Evolutionary conservation across 2,888 invertebrate species (phyloP).

Genomic region (Cotesia congregata): DNA sequence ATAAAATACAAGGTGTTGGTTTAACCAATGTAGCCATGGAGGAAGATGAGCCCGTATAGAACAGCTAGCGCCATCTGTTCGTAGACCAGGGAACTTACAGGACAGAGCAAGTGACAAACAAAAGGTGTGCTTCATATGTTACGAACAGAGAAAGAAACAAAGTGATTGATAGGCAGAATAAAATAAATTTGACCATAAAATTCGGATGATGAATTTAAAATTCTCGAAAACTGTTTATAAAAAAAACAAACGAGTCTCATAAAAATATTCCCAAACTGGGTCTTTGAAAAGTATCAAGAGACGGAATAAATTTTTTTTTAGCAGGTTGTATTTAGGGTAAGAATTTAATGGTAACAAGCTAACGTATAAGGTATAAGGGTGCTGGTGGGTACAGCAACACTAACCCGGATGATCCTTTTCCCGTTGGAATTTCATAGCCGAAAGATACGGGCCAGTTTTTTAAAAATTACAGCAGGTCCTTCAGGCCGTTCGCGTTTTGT

Average conservation of each 20-base stretch:
- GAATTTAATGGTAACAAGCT: background rate
- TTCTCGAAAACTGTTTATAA: too few species aligned
- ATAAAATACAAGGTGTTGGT: too few species aligned
- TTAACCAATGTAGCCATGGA: too few species aligned
- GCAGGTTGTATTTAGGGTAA: conserved; percentile 11
- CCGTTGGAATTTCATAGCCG: conserved; percentile 29
- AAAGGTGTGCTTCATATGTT: too few species aligned
- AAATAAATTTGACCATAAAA: too few species aligned
- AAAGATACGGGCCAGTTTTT: conserved; percentile 44
- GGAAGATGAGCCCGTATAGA: too few species aligned
- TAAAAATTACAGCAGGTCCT: conserved; percentile 63
- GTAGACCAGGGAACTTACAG: too few species aligned
- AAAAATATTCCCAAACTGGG: background rate
- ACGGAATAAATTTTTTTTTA: conserved; percentile 13
- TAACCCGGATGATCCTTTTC: conserved; percentile 29
- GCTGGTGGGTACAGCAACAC: background rate
- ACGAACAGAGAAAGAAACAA: too few species aligned
- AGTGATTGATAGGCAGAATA: too few species aligned
- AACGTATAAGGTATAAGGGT: background rate
- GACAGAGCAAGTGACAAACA: too few species aligned
- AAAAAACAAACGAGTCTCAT: background rate
- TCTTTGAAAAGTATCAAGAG: conserved; percentile 25
- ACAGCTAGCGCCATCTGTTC: too few species aligned
- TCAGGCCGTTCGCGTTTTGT: conserved; percentile 14
- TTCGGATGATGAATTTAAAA: too few species aligned